These are phyloP conservation scores for Cherax quadricarinatus DNA, from an alignment of 1,140 invertebrate species.

Conservation along the genomic window DNA sequence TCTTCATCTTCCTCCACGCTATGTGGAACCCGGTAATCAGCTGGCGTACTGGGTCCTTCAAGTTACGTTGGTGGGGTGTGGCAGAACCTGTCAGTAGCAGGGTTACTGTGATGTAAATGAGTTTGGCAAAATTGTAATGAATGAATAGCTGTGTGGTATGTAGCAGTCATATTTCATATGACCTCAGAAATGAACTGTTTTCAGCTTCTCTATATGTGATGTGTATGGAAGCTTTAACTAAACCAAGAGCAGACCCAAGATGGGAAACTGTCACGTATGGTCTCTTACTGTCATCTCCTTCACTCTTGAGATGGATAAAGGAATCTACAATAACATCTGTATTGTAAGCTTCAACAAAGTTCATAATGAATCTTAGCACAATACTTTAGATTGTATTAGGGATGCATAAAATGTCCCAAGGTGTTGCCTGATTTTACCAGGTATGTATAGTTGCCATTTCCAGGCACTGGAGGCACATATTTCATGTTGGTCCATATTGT, in stretches of 20 bases:
- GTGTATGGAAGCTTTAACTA: not conserved
- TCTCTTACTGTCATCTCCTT: not conserved
- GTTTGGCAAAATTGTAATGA: not conserved
- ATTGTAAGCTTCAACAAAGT: slow-evolving; percentile 10
- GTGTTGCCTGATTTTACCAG: slow-evolving; percentile 29
- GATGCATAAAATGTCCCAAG: not conserved
- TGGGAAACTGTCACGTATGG: not conserved
- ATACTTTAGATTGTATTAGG: slow-evolving; percentile 15
- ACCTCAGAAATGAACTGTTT: not conserved
- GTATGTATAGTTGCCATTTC: slow-evolving; percentile 13
- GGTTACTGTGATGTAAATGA: slow-evolving; percentile 23
- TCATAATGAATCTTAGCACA: slow-evolving; percentile 4
- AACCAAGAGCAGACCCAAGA: not conserved
- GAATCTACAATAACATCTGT: not conserved
- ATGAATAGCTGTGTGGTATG: not conserved
- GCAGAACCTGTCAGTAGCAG: slow-evolving; percentile 80
- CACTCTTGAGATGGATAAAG: not conserved
- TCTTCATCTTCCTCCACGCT: slow-evolving; percentile 91
- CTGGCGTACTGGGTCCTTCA: slow-evolving; percentile 93
- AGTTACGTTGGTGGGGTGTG: slow-evolving; percentile 94
- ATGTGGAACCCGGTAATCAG: slow-evolving; percentile 88
- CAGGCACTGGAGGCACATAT: slow-evolving; percentile 22
- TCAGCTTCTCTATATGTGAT: not conserved
- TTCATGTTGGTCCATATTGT: slow-evolving; percentile 52
- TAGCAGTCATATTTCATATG: not conserved